Base-by-base conservation (phyloP, 2,797 vertebrate genomes). In the Synaphobranchus kaupii region DNA sequence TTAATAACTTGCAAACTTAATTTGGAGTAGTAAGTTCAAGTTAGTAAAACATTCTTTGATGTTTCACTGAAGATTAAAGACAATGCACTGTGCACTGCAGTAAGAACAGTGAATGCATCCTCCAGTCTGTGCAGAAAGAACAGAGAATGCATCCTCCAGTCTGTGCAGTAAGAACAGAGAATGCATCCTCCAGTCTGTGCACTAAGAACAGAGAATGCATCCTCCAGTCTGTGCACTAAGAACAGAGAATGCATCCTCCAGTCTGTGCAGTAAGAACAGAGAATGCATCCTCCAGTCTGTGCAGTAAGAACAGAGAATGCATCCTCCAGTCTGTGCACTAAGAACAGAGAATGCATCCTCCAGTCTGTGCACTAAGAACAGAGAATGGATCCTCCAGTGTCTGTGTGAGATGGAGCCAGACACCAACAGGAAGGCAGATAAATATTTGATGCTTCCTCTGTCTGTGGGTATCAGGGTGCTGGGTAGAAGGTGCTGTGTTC, bases 361-460 rank as follows among this genome's bases (percentile, higher is more conserved):
- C 63, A 2, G 22, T 25, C 3, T n/a, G 17, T 39, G 39, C 39
- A 39, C 1, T 39, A 39, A 39, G 39, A 34, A 39, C 39, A 39
- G 39, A 39, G 39, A 39, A 39, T 39, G 39, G 1, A 22, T 28
- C 63, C n/a, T 7, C 63, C 63, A 4, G 25, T 25, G 17, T 25
- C 52, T 80, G 54, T 66, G 60, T 56, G 80, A 48, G 50, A 15
- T 8, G 15, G 34, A 10, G 22, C 66, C 3, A 68, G 34, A 6
- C 48, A 84, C 25, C 68, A 80, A 54, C 83, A 22, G 71, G 71
- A 34, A 78, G 48, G 50, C 63, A 78, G 63, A 73, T 87, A 83
- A 87, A 87, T 87, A 84, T 58, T 85, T 85, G 71, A 84, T 84
- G 15, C 82, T n/a, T 54, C 28, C 73, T 31, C 48, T 31, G 44